Percentiles rank a stretch among this genome's conserved stretches.
phyloP scores from a whole-genome alignment of 2,113 vertebrate genomes.

The Lonchura striata region DNA sequence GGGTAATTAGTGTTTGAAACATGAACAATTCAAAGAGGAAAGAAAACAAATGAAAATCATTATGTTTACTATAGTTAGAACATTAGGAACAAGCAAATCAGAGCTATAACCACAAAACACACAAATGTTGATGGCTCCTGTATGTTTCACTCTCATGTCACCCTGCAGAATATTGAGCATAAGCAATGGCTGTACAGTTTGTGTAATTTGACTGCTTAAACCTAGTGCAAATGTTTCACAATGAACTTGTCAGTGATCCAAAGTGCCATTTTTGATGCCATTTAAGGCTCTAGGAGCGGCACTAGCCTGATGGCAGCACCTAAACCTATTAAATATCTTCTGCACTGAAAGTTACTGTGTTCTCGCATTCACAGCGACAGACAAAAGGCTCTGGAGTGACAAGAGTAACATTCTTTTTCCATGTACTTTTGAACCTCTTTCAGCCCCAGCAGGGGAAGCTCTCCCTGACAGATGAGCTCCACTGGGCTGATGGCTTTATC shows the following conservation, averaged over 20 bases:
- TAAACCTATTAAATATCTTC: neutral
- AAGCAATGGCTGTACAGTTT: neutral
- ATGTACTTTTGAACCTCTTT: neutral
- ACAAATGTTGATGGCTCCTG: neutral
- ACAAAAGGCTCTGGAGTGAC: neutral
- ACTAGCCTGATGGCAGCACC: neutral
- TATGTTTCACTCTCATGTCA: neutral
- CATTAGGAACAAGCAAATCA: neutral
- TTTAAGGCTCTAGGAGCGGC: neutral
- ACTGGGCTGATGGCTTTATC: constrained; percentile 88
- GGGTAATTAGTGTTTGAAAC: neutral
- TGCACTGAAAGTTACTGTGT: neutral
- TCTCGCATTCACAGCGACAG: neutral
- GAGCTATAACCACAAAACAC: neutral
- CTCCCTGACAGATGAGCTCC: constrained; percentile 77
- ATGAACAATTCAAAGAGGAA: neutral
- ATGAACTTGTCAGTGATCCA: neutral
- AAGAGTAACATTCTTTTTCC: neutral
- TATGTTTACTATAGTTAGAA: neutral
- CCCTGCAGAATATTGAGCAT: neutral
- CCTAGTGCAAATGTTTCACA: neutral
- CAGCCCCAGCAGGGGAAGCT: constrained; percentile 75
- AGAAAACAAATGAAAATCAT: neutral
- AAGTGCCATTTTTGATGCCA: neutral
- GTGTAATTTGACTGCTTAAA: neutral